Conservation (phyloP, 2,797 vertebrate species). For the Cirrhinus mrigala region DNA sequence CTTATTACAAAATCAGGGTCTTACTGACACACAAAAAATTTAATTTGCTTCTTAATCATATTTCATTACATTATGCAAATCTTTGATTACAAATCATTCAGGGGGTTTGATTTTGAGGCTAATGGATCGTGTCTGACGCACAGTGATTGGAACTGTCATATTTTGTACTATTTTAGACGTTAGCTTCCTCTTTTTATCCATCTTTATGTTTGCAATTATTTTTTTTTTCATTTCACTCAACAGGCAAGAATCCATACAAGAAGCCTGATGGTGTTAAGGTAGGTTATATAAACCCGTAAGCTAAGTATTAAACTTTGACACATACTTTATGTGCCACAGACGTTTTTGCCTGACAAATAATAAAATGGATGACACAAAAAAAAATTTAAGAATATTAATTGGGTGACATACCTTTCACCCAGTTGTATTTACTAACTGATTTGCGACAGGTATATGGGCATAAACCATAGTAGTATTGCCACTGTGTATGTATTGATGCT, state of each 20-base stretch:
- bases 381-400: not conserved
- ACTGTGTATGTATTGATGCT: not conserved
- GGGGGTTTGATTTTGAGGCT: slow-evolving; percentile 12
- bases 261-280: slow-evolving; percentile 91
- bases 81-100: slow-evolving; percentile 9
- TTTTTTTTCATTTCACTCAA: slow-evolving; percentile 52
- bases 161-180: not conserved
- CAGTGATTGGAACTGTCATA: not conserved
- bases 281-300: slow-evolving; percentile 60
- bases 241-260: slow-evolving; percentile 86
- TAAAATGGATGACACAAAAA: not conserved
- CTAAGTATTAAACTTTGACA: not conserved
- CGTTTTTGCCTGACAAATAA: not conserved
- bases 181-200: not conserved
- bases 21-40: not conserved
- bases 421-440: not conserved
- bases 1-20: not conserved
- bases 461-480: not conserved
- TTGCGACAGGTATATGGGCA: not conserved
- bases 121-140: not conserved
- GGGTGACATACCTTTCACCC: not conserved
- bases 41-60: slow-evolving; percentile 10
- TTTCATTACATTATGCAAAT: slow-evolving; percentile 38
- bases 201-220: not conserved
- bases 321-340: not conserved